A percentile compares a stretch with the other conserved stretches of the same genome.
These are phyloP conservation scores for Macrocentrus cingulum DNA, from an alignment of 1,140 invertebrate genomes.

Conservation along the genomic window DNA sequence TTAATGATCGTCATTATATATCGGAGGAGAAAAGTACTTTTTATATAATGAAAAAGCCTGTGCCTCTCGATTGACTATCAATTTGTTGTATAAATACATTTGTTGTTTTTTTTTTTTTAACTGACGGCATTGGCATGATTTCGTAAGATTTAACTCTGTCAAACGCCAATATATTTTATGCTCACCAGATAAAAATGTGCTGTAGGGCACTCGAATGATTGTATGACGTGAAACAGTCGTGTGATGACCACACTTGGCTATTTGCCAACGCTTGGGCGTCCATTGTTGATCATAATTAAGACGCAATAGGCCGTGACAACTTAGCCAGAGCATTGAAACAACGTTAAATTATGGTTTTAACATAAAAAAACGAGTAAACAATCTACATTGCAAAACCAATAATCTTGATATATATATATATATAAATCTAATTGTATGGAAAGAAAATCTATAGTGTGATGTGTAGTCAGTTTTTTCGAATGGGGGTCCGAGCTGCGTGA, in stretches of 20 bases:
- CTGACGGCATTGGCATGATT: not conserved
- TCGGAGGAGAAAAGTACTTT: not conserved
- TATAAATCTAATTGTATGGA: not conserved
- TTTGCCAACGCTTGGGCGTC: conserved; percentile 38
- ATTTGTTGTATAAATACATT: conserved; percentile 19
- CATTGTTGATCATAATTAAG: conserved; percentile 41
- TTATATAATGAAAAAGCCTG: conserved; percentile 5
- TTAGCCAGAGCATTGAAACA: not conserved
- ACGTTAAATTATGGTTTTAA: conserved; percentile 9
- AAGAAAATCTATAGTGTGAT: conserved; percentile 3
- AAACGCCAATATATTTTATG: conserved; percentile 11
- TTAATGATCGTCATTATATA: not conserved
- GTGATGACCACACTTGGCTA: conserved; percentile 12
- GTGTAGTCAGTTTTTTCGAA: conserved; percentile 15
- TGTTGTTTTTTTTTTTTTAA: conserved; percentile 12
- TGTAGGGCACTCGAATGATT: not conserved
- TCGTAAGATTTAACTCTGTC: conserved; percentile 6
- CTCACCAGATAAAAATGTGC: not conserved
- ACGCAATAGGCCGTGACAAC: not conserved
- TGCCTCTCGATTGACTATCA: conserved; percentile 6
- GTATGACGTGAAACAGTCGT: not conserved
- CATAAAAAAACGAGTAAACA: conserved; percentile 7
- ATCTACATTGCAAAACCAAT: conserved; percentile 5
- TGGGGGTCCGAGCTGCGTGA: not conserved
- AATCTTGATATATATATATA: not conserved